Evolutionary conservation across 30 jellyfish, hydroid and myxozoan species (phyloP).

Genomic region (Catostylus mosaicus): DNA sequence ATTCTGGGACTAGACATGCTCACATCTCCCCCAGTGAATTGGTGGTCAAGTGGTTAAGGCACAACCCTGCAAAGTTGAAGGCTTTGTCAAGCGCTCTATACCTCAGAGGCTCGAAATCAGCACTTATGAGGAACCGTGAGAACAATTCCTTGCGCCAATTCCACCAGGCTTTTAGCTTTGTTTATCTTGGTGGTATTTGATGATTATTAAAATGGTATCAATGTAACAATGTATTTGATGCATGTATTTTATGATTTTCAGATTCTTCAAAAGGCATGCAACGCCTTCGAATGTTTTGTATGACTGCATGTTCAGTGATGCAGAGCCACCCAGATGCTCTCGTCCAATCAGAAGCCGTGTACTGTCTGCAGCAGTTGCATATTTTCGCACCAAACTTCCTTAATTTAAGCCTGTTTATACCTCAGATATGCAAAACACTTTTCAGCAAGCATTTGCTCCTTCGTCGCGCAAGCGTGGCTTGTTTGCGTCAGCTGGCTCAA

Average conservation of each 20-base stretch:
- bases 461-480: constrained; percentile 96
- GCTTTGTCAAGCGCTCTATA: no score
- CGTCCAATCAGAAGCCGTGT: constrained; percentile 95
- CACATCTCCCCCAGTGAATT: no score
- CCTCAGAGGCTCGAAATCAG: no score
- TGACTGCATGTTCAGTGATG: constrained; percentile 97
- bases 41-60: no score
- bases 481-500: constrained; percentile 95
- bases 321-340: constrained; percentile 97
- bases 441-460: constrained; percentile 90
- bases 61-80: no score
- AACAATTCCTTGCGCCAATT: no score
- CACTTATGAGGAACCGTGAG: no score
- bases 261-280: constrained; percentile 87
- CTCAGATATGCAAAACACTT: constrained; percentile 82
- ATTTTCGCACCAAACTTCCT: constrained; percentile 96
- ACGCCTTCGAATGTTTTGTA: constrained; percentile 87
- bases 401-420: constrained; percentile 76
- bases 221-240: background rate
- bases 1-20: no score
- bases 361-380: constrained; percentile 94
- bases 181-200: no score
- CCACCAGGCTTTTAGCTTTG: no score
- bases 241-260: constrained; percentile 3
- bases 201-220: no score